Conservation (phyloP, 2,888 invertebrate genomes). For the Spicauda simplicius region DNA sequence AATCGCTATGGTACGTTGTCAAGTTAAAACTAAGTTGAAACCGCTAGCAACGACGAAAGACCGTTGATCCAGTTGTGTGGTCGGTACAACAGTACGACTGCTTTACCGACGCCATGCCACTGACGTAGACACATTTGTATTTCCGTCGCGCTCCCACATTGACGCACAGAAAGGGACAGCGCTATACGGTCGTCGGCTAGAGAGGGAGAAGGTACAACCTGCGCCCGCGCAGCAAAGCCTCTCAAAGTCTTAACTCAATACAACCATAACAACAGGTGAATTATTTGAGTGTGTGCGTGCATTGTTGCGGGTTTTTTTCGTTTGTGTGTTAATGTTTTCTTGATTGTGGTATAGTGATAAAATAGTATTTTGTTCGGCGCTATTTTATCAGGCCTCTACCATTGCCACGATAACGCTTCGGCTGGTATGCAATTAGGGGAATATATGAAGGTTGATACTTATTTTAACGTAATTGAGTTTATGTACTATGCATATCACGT, state of each 20-base stretch:
- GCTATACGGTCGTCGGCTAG: constrained; percentile 54
- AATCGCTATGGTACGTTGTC: constrained; percentile 70
- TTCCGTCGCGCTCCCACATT: constrained; percentile 54
- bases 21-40: constrained; percentile 81
- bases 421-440: constrained; percentile 12
- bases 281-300: constrained; percentile 68
- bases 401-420: constrained; percentile 17
- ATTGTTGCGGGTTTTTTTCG: constrained; percentile 52
- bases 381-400: constrained; percentile 59
- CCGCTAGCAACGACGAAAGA: constrained; percentile 75
- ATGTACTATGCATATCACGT: not conserved
- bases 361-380: constrained; percentile 70
- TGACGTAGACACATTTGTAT: constrained; percentile 46
- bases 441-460: constrained; percentile 1
- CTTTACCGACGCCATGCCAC: constrained; percentile 67
- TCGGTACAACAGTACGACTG: constrained; percentile 74
- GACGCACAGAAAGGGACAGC: constrained; percentile 53
- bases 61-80: constrained; percentile 82
- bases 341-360: constrained; percentile 75
- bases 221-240: constrained; percentile 75
- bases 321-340: constrained; percentile 65
- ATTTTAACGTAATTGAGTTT: not conserved
- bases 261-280: constrained; percentile 79
- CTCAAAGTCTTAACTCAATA: constrained; percentile 52
- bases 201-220: constrained; percentile 77